Conservation (phyloP, 2,797 vertebrate genomes). For the Echiichthys vipera region DNA sequence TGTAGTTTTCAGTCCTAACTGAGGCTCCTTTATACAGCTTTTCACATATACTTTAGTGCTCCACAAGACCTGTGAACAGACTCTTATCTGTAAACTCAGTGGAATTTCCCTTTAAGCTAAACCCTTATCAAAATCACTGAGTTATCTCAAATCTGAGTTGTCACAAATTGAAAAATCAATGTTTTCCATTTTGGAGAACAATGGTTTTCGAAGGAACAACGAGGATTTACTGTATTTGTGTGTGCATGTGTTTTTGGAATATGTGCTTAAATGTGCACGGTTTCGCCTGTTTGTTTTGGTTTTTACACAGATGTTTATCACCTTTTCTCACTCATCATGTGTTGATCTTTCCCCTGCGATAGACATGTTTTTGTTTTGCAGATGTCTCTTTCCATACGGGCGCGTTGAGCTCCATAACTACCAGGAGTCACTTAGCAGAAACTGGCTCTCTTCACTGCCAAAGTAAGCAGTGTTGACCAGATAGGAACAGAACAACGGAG, state of each 20-base stretch:
- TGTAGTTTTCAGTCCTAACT: background rate
- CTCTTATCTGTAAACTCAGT: too few species aligned
- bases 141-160: background rate
- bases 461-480: slow-evolving; percentile 42
- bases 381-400: slow-evolving; percentile 57
- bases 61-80: too few species aligned
- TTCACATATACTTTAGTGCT: background rate
- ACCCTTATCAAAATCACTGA: background rate
- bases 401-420: slow-evolving; percentile 39
- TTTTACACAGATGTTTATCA: slow-evolving; percentile 50
- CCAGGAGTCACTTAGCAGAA: slow-evolving; percentile 42
- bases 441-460: slow-evolving; percentile 35
- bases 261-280: background rate
- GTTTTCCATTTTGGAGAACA: background rate
- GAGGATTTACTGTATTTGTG: background rate
- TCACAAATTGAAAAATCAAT: too few species aligned
- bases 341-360: slow-evolving; percentile 44
- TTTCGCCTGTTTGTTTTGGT: slow-evolving; percentile 27
- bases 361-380: slow-evolving; percentile 50
- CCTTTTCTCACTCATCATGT: slow-evolving; percentile 36
- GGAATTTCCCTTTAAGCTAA: background rate
- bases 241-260: background rate
- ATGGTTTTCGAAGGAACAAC: background rate
- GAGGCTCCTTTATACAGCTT: background rate
- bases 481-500: slow-evolving; percentile 38